These are phyloP conservation scores for Illadopsis cleaveri DNA, from an alignment of 2,113 vertebrate species.

Conservation along the genomic window DNA sequence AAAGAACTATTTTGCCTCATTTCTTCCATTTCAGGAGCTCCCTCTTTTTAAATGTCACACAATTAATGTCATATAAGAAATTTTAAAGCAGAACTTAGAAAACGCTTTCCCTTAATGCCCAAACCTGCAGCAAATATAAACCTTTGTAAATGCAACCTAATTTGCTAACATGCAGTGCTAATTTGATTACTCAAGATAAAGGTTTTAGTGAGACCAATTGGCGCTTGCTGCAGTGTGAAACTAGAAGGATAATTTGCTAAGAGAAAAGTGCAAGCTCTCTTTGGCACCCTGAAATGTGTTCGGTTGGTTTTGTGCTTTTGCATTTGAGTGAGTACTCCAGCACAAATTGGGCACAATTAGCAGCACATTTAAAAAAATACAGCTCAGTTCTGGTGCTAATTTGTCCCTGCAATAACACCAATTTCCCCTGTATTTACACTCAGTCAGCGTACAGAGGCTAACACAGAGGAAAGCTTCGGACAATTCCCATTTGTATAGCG, in stretches of 20 bases:
- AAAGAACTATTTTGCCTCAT: slow-evolving; percentile 22
- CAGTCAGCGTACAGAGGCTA: slow-evolving; percentile 70
- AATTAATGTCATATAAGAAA: slow-evolving; percentile 14
- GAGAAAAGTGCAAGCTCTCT: slow-evolving; percentile 65
- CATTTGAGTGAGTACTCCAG: slow-evolving; percentile 69
- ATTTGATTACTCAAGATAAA: slow-evolving; percentile 74
- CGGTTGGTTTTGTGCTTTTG: slow-evolving; percentile 71
- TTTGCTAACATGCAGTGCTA: slow-evolving; percentile 71
- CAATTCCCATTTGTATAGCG: slow-evolving; percentile 73
- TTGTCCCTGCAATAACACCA: slow-evolving; percentile 74
- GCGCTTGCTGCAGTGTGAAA: slow-evolving; percentile 56
- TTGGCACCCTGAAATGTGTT: slow-evolving; percentile 70
- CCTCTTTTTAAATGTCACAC: not conserved
- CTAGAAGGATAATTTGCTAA: slow-evolving; percentile 65
- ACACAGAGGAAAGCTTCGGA: slow-evolving; percentile 70
- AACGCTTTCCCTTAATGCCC: not conserved
- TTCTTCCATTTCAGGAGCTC: slow-evolving; percentile 34
- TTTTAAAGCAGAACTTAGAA: slow-evolving; percentile 49
- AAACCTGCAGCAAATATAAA: slow-evolving; percentile 50
- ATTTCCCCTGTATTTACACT: slow-evolving; percentile 75
- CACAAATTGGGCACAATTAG: slow-evolving; percentile 75
- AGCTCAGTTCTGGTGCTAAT: slow-evolving; percentile 76
- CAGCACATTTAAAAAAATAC: slow-evolving; percentile 70
- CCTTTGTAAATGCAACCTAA: slow-evolving; percentile 62
- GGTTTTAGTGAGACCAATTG: slow-evolving; percentile 60